These are phyloP conservation scores for Acipenser transmontanus DNA, from an alignment of 2,797 vertebrate species.

Conservation along the genomic window DNA sequence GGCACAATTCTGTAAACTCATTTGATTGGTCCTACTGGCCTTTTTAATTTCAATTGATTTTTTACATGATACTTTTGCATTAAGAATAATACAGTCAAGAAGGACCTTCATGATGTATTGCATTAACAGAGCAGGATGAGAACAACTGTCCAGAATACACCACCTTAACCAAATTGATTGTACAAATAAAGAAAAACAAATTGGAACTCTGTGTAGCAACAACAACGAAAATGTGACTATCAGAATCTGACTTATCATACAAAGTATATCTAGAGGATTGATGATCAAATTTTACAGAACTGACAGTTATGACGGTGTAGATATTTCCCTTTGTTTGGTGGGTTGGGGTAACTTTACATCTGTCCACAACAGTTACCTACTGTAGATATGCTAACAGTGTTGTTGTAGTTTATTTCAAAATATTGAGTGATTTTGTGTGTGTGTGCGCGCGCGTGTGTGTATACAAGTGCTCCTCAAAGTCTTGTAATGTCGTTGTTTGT, in stretches of 20 bases:
- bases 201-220: constrained; percentile 18
- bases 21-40: constrained; percentile 53
- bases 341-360: constrained; percentile 45
- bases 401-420: constrained; percentile 56
- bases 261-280: constrained; percentile 18
- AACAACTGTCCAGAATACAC: constrained; percentile 31
- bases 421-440: constrained; percentile 13
- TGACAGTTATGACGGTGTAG: constrained; percentile 48
- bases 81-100: too few relatives aligned
- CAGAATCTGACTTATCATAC: constrained; percentile 17
- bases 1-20: constrained; percentile 47
- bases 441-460: constrained; percentile 42
- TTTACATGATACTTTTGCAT: constrained; percentile 10
- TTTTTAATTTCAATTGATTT: constrained; percentile 38
- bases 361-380: constrained; percentile 58
- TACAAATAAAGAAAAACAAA: constrained; percentile 26
- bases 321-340: constrained; percentile 42
- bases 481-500: constrained; percentile 36
- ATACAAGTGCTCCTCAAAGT: constrained; percentile 49
- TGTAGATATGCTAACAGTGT: constrained; percentile 67
- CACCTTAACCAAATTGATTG: constrained; percentile 45
- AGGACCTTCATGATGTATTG: background rate
- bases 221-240: constrained; percentile 9
- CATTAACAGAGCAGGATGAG: background rate
- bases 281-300: constrained; percentile 51